phyloP scores from a whole-genome alignment of 2,888 invertebrate species.

The Phrixothrix hirtus region DNA sequence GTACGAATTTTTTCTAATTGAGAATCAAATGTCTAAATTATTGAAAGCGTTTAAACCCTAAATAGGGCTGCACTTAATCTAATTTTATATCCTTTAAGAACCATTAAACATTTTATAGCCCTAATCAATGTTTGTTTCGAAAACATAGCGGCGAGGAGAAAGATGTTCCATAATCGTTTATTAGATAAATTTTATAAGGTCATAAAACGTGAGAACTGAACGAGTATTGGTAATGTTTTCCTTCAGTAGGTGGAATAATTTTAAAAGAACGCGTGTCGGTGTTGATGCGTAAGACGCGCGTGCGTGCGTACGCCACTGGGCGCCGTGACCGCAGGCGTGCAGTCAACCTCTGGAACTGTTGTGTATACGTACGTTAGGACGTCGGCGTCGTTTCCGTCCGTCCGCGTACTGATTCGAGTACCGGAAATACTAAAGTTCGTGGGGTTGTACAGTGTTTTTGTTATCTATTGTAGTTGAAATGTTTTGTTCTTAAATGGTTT shows the following conservation, averaged over 20 bases:
- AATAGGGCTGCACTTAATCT: too few relatives aligned
- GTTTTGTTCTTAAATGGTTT: slow-evolving; percentile 3
- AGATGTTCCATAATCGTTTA: too few relatives aligned
- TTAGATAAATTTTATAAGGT: slow-evolving; percentile 7
- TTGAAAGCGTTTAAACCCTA: too few relatives aligned
- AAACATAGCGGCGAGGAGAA: too few relatives aligned
- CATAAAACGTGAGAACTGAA: slow-evolving; percentile 9
- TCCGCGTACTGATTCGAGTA: slow-evolving; percentile 9
- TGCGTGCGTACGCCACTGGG: slow-evolving; percentile 30
- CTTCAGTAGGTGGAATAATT: slow-evolving; percentile 28
- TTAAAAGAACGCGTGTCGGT: slow-evolving; percentile 13
- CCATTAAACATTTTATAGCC: too few relatives aligned
- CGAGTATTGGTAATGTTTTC: slow-evolving; percentile 19
- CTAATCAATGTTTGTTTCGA: too few relatives aligned
- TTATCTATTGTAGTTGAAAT: too few relatives aligned
- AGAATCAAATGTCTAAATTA: too few relatives aligned
- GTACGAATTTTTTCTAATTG: too few relatives aligned
- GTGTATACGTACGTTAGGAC: slow-evolving; percentile 19
- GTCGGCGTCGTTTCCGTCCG: slow-evolving; percentile 22
- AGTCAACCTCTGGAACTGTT: slow-evolving; percentile 26
- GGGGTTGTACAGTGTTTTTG: too few relatives aligned
- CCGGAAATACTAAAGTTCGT: slow-evolving; percentile 23
- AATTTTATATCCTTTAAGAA: too few relatives aligned
- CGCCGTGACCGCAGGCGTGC: slow-evolving; percentile 30
- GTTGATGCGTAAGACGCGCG: slow-evolving; percentile 24